Evolutionary conservation across 1,140 invertebrate genomes (phyloP).

Genomic region (Halictus rubicundus): DNA sequence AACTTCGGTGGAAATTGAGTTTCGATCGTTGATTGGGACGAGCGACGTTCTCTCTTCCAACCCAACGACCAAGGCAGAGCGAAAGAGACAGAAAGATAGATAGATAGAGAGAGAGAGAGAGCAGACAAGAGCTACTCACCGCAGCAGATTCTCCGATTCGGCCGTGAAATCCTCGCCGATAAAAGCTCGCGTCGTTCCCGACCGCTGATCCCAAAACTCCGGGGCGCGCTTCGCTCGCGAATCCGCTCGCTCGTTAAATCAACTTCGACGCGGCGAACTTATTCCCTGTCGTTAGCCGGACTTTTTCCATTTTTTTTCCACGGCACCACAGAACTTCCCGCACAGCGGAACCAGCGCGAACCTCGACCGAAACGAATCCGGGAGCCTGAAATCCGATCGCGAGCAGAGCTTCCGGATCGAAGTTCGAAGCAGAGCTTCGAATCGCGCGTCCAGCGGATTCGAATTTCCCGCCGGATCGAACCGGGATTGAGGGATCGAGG

Average conservation of each 20-base stretch:
- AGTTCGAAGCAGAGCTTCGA: no score
- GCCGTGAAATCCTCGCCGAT: constrained; percentile 21
- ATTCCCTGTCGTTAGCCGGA: background rate
- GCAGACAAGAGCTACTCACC: constrained; percentile 24
- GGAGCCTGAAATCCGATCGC: no score
- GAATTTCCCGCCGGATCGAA: constrained; percentile 3
- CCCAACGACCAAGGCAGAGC: no score
- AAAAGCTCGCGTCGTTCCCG: background rate
- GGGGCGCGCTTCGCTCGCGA: background rate
- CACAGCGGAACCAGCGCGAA: background rate
- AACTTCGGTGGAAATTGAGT: constrained; percentile 18
- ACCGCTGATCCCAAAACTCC: background rate
- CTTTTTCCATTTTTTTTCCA: background rate
- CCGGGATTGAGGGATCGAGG: background rate
- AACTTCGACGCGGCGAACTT: background rate
- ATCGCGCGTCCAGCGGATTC: background rate
- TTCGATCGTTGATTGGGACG: constrained; percentile 20
- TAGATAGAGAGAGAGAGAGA: background rate
- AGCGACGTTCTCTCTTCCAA: background rate
- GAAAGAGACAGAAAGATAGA: background rate
- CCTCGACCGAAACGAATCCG: background rate
- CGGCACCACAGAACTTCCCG: background rate
- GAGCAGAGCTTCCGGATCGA: no score
- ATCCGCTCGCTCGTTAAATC: background rate
- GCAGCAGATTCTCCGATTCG: constrained; percentile 10